Evolutionary conservation across 2,113 vertebrate genomes (phyloP).

Genomic region (Anser cygnoides): DNA sequence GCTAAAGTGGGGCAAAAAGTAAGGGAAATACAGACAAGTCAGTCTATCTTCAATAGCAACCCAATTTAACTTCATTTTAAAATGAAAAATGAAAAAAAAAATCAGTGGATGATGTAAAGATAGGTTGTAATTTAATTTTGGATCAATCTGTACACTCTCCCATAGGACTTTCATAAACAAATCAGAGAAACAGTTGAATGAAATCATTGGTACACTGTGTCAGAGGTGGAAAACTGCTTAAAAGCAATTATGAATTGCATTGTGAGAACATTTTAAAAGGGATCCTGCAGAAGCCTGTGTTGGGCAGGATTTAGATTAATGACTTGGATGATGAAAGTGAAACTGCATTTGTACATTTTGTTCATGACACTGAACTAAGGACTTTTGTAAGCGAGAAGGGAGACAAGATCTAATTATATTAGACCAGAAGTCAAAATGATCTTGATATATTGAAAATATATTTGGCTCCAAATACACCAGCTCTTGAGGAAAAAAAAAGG

Average conservation of each 20-base stretch:
- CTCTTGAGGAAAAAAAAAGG: not conserved
- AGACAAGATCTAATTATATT: not conserved
- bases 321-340: not conserved
- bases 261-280: not conserved
- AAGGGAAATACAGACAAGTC: not conserved
- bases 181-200: not conserved
- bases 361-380: not conserved
- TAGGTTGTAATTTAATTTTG: not conserved
- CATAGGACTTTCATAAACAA: not conserved
- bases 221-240: not conserved
- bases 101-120: not conserved
- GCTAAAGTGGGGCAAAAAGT: not conserved
- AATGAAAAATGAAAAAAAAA: not conserved
- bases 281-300: not conserved
- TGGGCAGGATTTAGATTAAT: not conserved
- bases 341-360: not conserved
- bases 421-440: constrained; percentile 1
- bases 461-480: not conserved
- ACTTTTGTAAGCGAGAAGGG: not conserved
- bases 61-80: not conserved
- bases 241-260: not conserved
- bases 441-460: not conserved
- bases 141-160: not conserved
- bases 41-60: not conserved
- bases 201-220: not conserved